phyloP scores from a whole-genome alignment of 2,797 vertebrate genomes.

The Hypotaenidia philippensis region DNA sequence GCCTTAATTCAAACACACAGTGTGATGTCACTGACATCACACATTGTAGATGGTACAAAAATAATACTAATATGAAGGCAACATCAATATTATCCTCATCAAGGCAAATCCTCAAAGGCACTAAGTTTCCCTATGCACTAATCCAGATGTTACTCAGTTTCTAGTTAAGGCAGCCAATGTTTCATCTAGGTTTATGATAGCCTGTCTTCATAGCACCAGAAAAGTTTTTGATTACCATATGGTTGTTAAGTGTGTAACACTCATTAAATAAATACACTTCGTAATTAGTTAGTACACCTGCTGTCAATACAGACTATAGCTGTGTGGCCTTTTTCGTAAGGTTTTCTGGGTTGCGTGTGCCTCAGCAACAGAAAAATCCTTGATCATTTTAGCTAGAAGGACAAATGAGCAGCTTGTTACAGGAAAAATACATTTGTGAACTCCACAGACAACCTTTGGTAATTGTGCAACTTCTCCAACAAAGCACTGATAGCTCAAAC shows the following conservation, averaged over 20 bases:
- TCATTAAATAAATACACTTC: not conserved
- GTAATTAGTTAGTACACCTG: not conserved
- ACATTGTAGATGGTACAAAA: not conserved
- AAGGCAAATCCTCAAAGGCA: conserved; percentile 41
- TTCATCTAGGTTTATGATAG: not conserved
- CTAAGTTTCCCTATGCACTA: not conserved
- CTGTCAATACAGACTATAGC: not conserved
- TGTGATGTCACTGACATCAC: not conserved
- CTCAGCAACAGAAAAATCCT: not conserved
- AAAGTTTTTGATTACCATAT: not conserved
- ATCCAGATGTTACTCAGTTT: conserved; percentile 25
- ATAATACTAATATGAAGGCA: not conserved
- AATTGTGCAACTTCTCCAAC: not conserved
- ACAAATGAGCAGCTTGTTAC: not conserved
- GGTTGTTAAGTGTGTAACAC: not conserved
- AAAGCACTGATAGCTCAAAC: not conserved
- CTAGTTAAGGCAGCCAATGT: not conserved
- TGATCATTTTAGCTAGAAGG: not conserved
- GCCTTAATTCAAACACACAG: not conserved
- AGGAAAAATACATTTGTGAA: not conserved
- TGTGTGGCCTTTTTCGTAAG: not conserved
- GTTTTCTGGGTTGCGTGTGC: not conserved
- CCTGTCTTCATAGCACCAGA: not conserved
- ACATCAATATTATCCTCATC: not conserved
- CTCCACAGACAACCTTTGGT: not conserved